These are phyloP conservation scores for Hiodon alosoides DNA, from an alignment of 2,113 vertebrate genomes.

Conservation along the genomic window DNA sequence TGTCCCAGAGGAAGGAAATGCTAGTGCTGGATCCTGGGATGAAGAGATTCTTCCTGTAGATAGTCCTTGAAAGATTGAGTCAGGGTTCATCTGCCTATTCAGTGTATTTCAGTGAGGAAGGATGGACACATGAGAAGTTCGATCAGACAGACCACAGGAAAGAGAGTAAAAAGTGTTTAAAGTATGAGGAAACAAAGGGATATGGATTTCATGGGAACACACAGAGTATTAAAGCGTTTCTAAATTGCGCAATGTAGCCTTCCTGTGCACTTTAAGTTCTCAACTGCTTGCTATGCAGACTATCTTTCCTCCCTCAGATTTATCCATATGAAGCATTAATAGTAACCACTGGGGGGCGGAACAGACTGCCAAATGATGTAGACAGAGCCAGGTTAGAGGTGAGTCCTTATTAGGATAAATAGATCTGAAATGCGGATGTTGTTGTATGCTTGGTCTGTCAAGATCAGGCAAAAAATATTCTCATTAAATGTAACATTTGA, in stretches of 20 bases:
- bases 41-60: slow-evolving; percentile 13
- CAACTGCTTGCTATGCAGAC: background rate
- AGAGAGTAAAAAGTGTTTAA: no score
- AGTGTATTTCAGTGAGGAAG: no score
- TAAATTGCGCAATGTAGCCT: background rate
- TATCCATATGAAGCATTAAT: slow-evolving; percentile 87
- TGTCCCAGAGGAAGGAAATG: slow-evolving; percentile 1
- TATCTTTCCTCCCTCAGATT: slow-evolving; percentile 61
- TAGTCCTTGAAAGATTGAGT: background rate
- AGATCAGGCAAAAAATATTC: no score
- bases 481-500: background rate
- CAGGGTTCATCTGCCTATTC: background rate
- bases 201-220: no score
- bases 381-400: slow-evolving; percentile 92
- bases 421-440: no score
- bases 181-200: no score
- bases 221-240: background rate
- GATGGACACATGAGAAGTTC: no score
- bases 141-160: no score
- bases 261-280: background rate
- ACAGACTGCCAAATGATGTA: slow-evolving; percentile 81
- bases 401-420: slow-evolving; percentile 36
- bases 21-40: background rate
- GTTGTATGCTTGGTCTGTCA: no score
- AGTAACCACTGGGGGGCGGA: slow-evolving; percentile 85